Base-by-base conservation (phyloP, 2,797 vertebrate genomes). In the Pseudocheirus occidentalis region DNA sequence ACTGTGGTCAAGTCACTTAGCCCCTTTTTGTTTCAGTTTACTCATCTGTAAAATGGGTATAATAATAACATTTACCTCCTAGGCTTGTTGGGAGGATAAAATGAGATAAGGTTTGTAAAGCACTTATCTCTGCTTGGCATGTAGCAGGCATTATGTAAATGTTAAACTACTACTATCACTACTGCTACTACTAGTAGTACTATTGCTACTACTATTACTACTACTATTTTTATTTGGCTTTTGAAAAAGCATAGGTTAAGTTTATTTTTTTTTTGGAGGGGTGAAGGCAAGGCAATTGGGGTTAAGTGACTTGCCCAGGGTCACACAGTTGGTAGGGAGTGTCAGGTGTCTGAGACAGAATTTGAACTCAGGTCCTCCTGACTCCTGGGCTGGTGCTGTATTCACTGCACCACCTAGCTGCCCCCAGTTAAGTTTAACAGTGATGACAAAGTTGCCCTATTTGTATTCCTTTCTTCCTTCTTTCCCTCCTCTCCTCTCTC, bases 401-500 rank as follows among this genome's bases (percentile, higher is more conserved):
- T 52, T 52, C 52, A 52, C 52, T 52, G 6, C 3, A 5, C 11
- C 53, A 54, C 53, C 53, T 54, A 54, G 53, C 53, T 54, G 53
- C 53, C 53, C 53, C 53, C 10, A 54, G 53, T 54, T 54, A 54
- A 54, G 53, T 54, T 54, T 54, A 54, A 7, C 18, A 73, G n/a
- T 73, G n/a, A 40, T 40, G 6, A 73, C 6, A 73, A 73, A 73
- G 24, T 73, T 40, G 1, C 66, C 34, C n/a, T 40, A 40, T 73
- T 40, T 40, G 0, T 40, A 73, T 73, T 40, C 66, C 59, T 6
- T 66, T 9, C 66, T 40, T 21, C 3, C n/a, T 2, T 40, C 10
- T 5, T 40, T 18, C 9, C 14, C 18, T 73, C 4, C 31, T 2
- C 1, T 62, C 4, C 31, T 5, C 4, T 13, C 5, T 1, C 21